Base-by-base conservation (phyloP, 2,888 invertebrate species). In the Cheilosia vernalis region DNA sequence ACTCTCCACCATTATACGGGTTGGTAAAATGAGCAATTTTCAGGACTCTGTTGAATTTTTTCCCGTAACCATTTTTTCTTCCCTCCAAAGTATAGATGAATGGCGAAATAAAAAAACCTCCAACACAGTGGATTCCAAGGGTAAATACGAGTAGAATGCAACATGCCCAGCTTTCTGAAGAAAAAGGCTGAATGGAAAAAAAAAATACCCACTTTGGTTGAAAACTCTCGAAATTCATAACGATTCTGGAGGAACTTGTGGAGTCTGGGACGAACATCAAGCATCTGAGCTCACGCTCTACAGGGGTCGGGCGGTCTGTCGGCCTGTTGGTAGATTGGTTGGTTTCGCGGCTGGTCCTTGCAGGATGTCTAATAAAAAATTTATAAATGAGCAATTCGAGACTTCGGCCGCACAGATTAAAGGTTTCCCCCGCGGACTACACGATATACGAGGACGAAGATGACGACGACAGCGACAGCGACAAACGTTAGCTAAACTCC, bases 311-410 rank as follows among this genome's bases (percentile, higher is more conserved):
- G 74, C 40, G 55, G 69, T 51, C 55, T 58, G 70, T 64, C 9
- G 55, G 83, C 69, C 37, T 64, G 77, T 55, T 72, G 70, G 66
- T 53, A 70, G 44, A 63, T 47, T 77, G 67, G 60, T 58, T 67
- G 80, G 37, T 85, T 83, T 81, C 85, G 77, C 85, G 85, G 85
- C 85, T 85, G 70, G 85, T 72, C 86, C 87, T 85, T 78, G 86
- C 87, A 87, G 87, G 87, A 87, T 88, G 85, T 88, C 87, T 88
- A 88, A 88, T 88, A 87, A 88, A 88, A 88, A 88, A 88, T 87
- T 87, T 88, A 88, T 88, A 88, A 88, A 87, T 87, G 88, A 88
- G 87, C 83, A 85, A 83, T 87, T 82, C 87, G 87, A 87, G 84
- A 87, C 78, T 87, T 82, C 66, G 83, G 86, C 82, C 86, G n/a